phyloP scores from a whole-genome alignment of 2,797 vertebrate genomes.

The Cetoscarus ocellatus region DNA sequence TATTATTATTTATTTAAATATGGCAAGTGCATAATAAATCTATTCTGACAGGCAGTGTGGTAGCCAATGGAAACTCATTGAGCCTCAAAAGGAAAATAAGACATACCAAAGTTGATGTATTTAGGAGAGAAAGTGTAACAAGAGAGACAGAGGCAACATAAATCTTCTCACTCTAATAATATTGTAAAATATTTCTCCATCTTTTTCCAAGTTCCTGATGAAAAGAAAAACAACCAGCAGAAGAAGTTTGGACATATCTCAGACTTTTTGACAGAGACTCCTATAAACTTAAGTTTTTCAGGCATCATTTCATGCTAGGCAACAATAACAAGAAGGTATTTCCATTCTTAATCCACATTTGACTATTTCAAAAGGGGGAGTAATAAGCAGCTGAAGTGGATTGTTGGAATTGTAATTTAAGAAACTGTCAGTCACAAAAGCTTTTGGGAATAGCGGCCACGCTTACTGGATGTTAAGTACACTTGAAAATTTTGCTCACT shows the following conservation, averaged over 20 bases:
- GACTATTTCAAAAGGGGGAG: conserved; percentile 3
- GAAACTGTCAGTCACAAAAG: too few species aligned
- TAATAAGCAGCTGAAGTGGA: conserved; percentile 11
- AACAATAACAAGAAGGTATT: conserved; percentile 12
- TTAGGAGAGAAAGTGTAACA: background rate
- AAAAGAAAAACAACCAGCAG: conserved; percentile 9
- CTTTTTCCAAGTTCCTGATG: background rate
- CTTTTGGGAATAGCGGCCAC: too few species aligned
- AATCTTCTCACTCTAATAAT: conserved; percentile 3
- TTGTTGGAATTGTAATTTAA: background rate
- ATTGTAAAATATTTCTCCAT: background rate
- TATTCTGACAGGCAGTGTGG: conserved; percentile 8
- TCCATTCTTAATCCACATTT: conserved; percentile 8
- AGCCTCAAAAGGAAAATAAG: conserved; percentile 17
- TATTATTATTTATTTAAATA: conserved; percentile 22
- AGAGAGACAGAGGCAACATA: background rate
- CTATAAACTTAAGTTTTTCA: background rate
- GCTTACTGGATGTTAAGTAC: background rate
- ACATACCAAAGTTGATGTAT: conserved; percentile 13
- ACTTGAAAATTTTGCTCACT: background rate
- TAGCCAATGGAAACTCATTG: conserved; percentile 31
- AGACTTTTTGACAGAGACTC: conserved; percentile 1
- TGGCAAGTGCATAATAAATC: conserved; percentile 42
- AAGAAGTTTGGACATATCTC: background rate
- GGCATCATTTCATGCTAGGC: conserved; percentile 16